A percentile compares a stretch with the other conserved stretches of the same genome.
Conservation (phyloP, 30 jellyfish, hydroid and myxozoan species). For the Aurelia sp. region DNA sequence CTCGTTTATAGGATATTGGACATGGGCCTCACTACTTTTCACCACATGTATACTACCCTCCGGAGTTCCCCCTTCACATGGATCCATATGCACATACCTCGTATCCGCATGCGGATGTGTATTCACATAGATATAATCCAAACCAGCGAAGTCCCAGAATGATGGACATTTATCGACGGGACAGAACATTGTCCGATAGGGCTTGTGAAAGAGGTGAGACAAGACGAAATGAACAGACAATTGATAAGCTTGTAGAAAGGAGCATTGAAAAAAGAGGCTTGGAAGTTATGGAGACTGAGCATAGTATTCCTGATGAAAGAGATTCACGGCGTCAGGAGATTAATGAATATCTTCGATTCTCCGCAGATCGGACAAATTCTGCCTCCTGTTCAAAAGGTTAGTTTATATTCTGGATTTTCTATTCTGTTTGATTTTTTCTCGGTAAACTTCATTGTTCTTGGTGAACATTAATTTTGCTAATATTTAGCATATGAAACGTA, state of each 20-base stretch:
- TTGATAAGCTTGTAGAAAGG: constrained; percentile 25
- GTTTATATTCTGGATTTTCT: neutral
- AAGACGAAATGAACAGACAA: constrained; percentile 42
- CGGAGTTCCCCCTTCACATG: constrained; percentile 85
- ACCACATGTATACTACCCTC: constrained; percentile 85
- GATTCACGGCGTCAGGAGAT: constrained; percentile 3
- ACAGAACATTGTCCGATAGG: constrained; percentile 53
- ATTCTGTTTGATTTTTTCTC: no score
- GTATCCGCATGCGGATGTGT: constrained; percentile 61
- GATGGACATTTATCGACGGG: constrained; percentile 84
- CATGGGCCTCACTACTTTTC: constrained; percentile 74
- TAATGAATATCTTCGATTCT: neutral
- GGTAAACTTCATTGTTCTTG: no score
- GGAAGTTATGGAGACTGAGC: neutral
- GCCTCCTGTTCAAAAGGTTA: constrained; percentile 9
- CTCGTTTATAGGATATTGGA: constrained; percentile 62
- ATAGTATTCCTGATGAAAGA: constrained; percentile 23
- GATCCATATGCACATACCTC: constrained; percentile 88
- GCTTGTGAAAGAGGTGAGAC: constrained; percentile 32
- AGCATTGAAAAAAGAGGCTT: constrained; percentile 32
- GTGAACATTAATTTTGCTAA: no score
- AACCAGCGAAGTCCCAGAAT: constrained; percentile 92
- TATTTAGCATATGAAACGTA: no score
- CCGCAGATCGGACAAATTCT: neutral
- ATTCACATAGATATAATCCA: constrained; percentile 69